Percentiles rank a stretch among this genome's conserved stretches.
Evolutionary conservation across 2,888 invertebrate species (phyloP).

Genomic region (Morinoia aosen): DNA sequence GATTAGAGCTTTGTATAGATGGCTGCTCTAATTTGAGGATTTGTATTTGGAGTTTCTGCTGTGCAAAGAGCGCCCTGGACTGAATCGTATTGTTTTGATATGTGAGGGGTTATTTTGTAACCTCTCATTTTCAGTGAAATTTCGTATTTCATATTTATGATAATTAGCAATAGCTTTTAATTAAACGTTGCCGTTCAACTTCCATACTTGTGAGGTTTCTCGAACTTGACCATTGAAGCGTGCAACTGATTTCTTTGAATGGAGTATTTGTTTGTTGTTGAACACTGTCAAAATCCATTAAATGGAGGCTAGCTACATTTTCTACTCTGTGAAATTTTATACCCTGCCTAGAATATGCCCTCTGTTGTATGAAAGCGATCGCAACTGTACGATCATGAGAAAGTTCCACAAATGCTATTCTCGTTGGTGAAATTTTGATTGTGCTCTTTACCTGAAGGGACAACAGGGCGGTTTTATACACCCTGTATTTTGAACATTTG

Average conservation of each 20-base stretch:
- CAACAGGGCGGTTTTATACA: background rate
- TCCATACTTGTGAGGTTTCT: background rate
- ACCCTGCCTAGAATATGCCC: background rate
- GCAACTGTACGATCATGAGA: no score
- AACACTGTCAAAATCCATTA: background rate
- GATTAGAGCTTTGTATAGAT: background rate
- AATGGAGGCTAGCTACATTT: background rate
- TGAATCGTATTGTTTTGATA: background rate
- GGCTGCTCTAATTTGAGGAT: background rate
- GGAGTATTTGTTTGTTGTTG: background rate
- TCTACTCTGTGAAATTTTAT: background rate
- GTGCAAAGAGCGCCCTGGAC: background rate
- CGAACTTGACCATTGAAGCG: background rate
- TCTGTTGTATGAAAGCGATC: background rate
- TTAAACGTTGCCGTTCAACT: background rate
- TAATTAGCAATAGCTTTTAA: background rate
- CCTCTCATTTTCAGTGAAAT: background rate
- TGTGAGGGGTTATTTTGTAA: background rate
- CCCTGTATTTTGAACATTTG: background rate
- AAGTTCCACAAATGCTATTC: background rate
- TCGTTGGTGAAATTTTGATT: background rate
- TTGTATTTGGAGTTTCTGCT: background rate
- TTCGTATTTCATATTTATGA: background rate
- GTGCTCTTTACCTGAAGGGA: background rate
- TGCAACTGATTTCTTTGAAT: background rate